These are phyloP conservation scores for Melanocharis versteri DNA, from an alignment of 2,113 vertebrate species.

Conservation along the genomic window DNA sequence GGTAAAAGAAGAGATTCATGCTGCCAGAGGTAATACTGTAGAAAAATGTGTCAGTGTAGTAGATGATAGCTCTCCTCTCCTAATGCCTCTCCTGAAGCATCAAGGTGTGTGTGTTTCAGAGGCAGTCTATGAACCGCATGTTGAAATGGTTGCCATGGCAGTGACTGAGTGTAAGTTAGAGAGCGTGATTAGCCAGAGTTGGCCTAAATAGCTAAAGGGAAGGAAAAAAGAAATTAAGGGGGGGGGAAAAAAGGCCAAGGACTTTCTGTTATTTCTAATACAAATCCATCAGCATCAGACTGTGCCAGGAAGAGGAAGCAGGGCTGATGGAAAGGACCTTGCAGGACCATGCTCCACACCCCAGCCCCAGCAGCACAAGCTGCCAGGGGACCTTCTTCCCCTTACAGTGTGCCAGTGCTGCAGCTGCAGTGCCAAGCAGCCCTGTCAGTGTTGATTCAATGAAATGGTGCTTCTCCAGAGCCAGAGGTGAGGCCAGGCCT, in stretches of 20 bases:
- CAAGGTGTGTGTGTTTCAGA: conserved; percentile 38
- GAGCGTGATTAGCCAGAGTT: background rate
- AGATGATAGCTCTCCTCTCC: conserved; percentile 26
- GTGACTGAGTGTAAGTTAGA: conserved; percentile 4
- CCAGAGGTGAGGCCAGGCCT: background rate
- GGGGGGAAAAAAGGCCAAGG: background rate
- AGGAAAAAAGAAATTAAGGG: background rate
- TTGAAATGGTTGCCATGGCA: conserved; percentile 43
- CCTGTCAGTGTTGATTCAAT: background rate
- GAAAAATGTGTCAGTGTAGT: conserved; percentile 45
- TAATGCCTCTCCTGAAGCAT: conserved; percentile 46
- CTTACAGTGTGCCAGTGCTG: background rate
- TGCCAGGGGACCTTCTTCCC: background rate
- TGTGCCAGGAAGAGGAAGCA: background rate
- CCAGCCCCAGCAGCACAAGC: background rate
- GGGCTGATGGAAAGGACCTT: background rate
- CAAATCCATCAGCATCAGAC: background rate
- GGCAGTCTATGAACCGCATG: background rate
- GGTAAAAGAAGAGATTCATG: conserved; percentile 17
- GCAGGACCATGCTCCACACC: background rate
- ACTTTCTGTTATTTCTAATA: conserved; percentile 15
- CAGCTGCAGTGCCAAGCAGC: background rate
- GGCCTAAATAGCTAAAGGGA: conserved; percentile 51
- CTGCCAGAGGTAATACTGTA: conserved; percentile 37
- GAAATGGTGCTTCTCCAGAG: background rate